These are phyloP conservation scores for Stegophylla sp. DNA, from an alignment of 2,888 invertebrate species.

Conservation along the genomic window DNA sequence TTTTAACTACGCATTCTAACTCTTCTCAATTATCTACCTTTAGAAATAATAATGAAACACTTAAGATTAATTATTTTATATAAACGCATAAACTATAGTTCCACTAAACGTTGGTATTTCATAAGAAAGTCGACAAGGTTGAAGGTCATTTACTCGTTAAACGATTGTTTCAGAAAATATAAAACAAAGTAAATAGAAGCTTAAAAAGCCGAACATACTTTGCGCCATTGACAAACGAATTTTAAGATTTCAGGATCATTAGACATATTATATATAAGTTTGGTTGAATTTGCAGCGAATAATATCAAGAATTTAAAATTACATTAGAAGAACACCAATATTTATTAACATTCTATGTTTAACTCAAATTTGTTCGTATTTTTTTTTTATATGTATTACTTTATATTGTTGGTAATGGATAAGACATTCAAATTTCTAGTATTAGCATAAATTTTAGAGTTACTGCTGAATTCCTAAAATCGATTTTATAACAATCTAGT, in stretches of 20 bases:
- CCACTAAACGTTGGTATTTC: background rate
- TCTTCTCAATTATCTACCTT: background rate
- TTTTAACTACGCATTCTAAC: background rate
- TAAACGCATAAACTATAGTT: background rate
- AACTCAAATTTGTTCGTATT: no score
- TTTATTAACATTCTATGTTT: no score
- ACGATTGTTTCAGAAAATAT: background rate
- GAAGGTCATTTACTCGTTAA: background rate
- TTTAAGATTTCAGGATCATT: background rate
- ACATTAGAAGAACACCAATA: no score
- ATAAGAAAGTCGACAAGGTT: slow-evolving; percentile 26
- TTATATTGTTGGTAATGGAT: no score
- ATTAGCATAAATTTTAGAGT: no score
- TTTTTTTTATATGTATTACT: no score
- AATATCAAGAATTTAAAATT: no score
- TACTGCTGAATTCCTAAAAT: no score
- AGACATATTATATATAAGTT: background rate
- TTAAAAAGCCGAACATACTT: background rate
- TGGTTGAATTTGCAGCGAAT: background rate
- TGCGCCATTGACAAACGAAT: background rate
- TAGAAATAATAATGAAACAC: slow-evolving; percentile 33
- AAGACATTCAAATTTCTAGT: no score
- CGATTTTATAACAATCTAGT: no score
- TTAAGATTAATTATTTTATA: background rate
- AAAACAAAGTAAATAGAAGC: no score